Evolutionary conservation across 2,797 vertebrate genomes (phyloP).

Genomic region (Melanotaenia parkinsoni): DNA sequence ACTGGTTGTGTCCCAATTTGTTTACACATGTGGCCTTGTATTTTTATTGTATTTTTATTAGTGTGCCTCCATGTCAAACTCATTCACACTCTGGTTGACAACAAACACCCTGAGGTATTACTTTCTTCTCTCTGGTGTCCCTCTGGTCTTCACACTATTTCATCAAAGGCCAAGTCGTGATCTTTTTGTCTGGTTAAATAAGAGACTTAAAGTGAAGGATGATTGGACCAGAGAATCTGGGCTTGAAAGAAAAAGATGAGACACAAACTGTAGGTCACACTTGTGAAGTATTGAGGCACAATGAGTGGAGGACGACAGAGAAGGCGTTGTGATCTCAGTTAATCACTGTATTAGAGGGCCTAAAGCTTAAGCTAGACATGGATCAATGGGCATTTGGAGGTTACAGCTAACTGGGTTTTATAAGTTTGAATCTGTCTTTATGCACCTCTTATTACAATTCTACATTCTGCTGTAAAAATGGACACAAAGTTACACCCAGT

Average conservation of each 20-base stretch:
- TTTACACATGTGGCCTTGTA: constrained; percentile 25
- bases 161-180: constrained; percentile 52
- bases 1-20: constrained; percentile 16
- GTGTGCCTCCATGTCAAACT: constrained; percentile 48
- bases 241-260: constrained; percentile 40
- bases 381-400: constrained; percentile 19
- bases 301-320: constrained; percentile 21
- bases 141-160: constrained; percentile 46
- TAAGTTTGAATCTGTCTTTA: constrained; percentile 2
- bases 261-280: constrained; percentile 45
- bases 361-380: constrained; percentile 13
- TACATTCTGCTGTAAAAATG: not conserved
- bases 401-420: constrained; percentile 28
- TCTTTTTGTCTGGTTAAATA: constrained; percentile 63
- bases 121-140: constrained; percentile 32
- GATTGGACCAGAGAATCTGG: constrained; percentile 38
- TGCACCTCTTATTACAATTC: not conserved
- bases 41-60: constrained; percentile 52
- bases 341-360: constrained; percentile 25
- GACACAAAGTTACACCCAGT: not conserved
- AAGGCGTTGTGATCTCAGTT: constrained; percentile 24
- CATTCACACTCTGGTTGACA: constrained; percentile 46
- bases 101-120: constrained; percentile 43
- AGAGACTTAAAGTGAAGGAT: constrained; percentile 45
- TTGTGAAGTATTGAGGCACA: constrained; percentile 16